phyloP scores from a whole-genome alignment of 2,113 vertebrate genomes.

The Cathartes aura region DNA sequence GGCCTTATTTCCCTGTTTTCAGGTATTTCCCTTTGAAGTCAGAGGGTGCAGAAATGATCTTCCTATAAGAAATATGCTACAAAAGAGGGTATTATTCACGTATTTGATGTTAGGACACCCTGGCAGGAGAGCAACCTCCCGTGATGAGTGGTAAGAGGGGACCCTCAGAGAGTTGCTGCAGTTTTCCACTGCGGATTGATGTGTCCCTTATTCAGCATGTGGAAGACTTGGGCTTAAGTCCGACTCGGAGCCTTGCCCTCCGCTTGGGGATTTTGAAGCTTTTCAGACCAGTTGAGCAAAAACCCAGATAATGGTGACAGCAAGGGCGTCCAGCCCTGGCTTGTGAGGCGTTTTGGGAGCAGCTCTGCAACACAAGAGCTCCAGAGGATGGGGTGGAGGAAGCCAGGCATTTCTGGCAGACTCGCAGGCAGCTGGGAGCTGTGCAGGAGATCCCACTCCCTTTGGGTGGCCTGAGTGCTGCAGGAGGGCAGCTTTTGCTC shows the following conservation, averaged over 20 bases:
- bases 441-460: not conserved
- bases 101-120: not conserved
- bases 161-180: not conserved
- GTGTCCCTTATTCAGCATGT: not conserved
- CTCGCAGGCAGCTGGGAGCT: not conserved
- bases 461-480: not conserved
- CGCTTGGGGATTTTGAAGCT: not conserved
- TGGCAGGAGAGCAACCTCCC: not conserved
- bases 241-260: not conserved
- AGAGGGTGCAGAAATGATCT: not conserved
- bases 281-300: not conserved
- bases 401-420: not conserved
- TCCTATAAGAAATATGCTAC: not conserved
- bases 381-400: accelerated
- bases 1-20: not conserved
- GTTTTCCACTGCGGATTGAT: not conserved
- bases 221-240: not conserved
- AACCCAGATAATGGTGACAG: not conserved
- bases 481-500: not conserved
- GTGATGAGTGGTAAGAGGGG: not conserved
- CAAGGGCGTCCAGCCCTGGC: not conserved
- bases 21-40: not conserved
- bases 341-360: not conserved
- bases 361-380: not conserved
- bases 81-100: not conserved